A percentile compares a stretch with the other conserved stretches of the same genome.
These are phyloP conservation scores for Gallinago paraguaiae DNA, from an alignment of 2,113 vertebrate genomes.

Conservation along the genomic window DNA sequence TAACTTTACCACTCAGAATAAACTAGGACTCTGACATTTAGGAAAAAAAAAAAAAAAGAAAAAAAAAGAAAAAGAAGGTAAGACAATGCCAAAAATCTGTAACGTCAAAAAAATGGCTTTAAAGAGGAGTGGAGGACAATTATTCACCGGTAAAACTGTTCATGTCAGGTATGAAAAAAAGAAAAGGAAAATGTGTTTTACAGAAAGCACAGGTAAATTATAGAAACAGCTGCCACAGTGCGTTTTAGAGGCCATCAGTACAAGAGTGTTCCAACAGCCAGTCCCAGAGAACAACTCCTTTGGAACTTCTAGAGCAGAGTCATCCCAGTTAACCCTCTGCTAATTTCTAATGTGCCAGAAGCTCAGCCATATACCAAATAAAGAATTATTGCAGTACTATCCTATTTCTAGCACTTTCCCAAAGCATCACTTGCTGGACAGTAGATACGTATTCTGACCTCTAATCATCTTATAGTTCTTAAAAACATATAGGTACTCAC, in stretches of 20 bases:
- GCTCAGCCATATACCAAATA: neutral
- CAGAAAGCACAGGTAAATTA: neutral
- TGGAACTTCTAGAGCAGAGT: neutral
- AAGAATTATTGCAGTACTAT: neutral
- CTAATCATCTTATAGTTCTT: neutral
- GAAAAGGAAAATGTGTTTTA: neutral
- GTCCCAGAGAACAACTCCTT: neutral
- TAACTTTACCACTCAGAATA: neutral
- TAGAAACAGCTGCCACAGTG: neutral
- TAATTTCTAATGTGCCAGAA: neutral
- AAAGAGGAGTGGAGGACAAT: neutral
- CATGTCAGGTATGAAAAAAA: neutral
- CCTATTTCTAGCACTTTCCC: neutral
- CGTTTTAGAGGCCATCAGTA: neutral
- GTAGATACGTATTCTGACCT: neutral
- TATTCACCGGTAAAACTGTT: neutral
- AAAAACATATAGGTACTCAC: neutral
- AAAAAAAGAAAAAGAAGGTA: neutral
- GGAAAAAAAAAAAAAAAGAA: neutral
- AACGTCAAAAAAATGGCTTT: neutral
- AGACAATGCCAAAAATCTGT: neutral
- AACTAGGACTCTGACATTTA: neutral
- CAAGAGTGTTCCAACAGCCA: neutral
- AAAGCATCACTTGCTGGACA: neutral
- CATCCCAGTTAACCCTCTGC: neutral